Base-by-base conservation (phyloP, 37 sponge, comb jelly and placozoan species). In the Hormiphora californensis region DNA sequence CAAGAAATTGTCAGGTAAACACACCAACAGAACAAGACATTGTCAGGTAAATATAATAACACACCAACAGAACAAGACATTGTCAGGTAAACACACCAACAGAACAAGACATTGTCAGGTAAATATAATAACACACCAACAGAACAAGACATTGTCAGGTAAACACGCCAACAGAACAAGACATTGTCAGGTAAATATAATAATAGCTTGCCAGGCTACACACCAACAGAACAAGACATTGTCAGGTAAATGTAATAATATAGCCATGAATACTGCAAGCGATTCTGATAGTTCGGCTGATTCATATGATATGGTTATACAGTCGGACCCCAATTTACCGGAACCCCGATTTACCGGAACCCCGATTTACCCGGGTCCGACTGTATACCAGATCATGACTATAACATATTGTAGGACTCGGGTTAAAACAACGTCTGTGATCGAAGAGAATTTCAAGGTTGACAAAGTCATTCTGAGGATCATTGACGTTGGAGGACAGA, bases 401-500 rank as follows among this genome's bases (percentile, higher is more conserved):
- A n/a, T n/a, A n/a, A n/a, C n/a, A n/a, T n/a, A n/a, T 27, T 59
- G 11, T 28, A 65, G 68, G 68, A 65, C 68, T 15, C 12, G 68
- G 21, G 68, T 65, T 5, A 31, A 35, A 39, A 65, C 68, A 3
- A 65, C 68, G 4, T 36, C 21, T 21, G 21, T 65, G 15, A 31
- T 65, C 25, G 68, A 65, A 25, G 68, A 65, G 34, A 39, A 36
- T 15, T 65, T 65, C 19, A 65, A 27, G 2, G 68, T 65, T 4
- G 68, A 65, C 39, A 36, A 39, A 5, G 34, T 65, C 7, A 65
- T 36, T 35, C 39, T 65, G 4, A 65, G 25, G 19, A 65, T 65
- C 5, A 65, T 65, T 7, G 68, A 65, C 21, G 68, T 65, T 65
- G 68, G 68, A 25, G 68, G 68, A 4, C 68, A 65, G 39, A 27